phyloP scores from a whole-genome alignment of 2,797 vertebrate species.

The Sebastes oblongus region DNA sequence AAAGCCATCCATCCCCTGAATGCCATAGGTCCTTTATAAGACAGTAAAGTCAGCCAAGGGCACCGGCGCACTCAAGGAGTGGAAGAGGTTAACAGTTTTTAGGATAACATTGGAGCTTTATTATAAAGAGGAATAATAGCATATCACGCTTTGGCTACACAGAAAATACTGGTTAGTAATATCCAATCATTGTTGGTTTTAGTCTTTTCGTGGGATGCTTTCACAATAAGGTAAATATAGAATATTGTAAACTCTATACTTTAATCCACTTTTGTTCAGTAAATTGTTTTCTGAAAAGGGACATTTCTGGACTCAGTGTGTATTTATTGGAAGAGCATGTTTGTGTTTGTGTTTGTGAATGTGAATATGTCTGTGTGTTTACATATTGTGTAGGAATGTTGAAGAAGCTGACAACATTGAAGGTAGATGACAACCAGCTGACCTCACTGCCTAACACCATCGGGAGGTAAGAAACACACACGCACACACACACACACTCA shows the following conservation, averaged over 20 bases:
- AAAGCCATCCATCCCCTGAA: too few relatives aligned
- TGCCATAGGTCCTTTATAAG: too few relatives aligned
- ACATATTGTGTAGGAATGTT: slow-evolving; percentile 85
- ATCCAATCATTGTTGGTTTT: neutral
- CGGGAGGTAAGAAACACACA: slow-evolving; percentile 90
- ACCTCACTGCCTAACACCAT: slow-evolving; percentile 95
- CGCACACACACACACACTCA: neutral
- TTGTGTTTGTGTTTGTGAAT: neutral
- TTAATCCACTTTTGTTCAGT: neutral
- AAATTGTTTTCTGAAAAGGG: neutral
- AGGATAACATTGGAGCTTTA: neutral
- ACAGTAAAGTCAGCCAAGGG: too few relatives aligned
- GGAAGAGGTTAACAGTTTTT: neutral
- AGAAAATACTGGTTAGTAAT: neutral
- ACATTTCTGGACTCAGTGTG: neutral
- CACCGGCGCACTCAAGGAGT: too few relatives aligned
- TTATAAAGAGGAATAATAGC: neutral
- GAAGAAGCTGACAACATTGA: slow-evolving; percentile 96
- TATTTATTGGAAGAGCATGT: neutral
- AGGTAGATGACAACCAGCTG: slow-evolving; percentile 99
- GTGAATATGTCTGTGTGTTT: slow-evolving; percentile 8
- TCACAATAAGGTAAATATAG: neutral
- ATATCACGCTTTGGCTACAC: neutral
- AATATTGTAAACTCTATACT: neutral
- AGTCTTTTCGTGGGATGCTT: neutral